Evolutionary conservation across 2,113 vertebrate genomes (phyloP).

Genomic region (Spilogale gracilis): DNA sequence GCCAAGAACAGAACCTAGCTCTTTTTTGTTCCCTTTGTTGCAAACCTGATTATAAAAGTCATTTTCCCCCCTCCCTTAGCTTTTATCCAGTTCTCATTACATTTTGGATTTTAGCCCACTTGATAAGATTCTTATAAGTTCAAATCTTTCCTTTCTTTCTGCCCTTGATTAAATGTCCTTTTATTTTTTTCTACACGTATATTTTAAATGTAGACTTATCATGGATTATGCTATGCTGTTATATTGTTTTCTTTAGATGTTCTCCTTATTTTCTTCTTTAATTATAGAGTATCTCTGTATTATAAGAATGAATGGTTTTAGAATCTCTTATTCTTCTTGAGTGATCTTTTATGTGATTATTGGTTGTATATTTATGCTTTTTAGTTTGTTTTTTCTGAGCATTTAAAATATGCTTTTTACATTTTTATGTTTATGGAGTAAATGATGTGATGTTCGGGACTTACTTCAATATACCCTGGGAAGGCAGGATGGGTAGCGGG

Average conservation of each 20-base stretch:
- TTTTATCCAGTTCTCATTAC: slow-evolving; percentile 44
- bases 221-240: not conserved
- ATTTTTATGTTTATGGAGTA: not conserved
- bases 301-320: not conserved
- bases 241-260: not conserved
- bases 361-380: not conserved
- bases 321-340: not conserved
- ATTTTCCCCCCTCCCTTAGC: not conserved
- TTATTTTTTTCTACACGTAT: not conserved
- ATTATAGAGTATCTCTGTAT: not conserved
- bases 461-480: not conserved
- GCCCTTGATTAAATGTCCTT: not conserved
- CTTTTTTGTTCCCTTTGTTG: slow-evolving; percentile 11
- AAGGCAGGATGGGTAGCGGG: fast-evolving
- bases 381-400: slow-evolving; percentile 5
- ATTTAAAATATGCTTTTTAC: slow-evolving; percentile 30
- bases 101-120: slow-evolving; percentile 24
- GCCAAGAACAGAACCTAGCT: not conserved
- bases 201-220: slow-evolving; percentile 15
- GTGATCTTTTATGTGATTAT: not conserved
- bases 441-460: not conserved
- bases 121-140: not conserved
- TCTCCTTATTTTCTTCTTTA: not conserved
- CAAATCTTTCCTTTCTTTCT: not conserved
- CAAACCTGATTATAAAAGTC: not conserved